phyloP scores from a whole-genome alignment of 2,797 vertebrate species.

The Anomalospiza imberbis region DNA sequence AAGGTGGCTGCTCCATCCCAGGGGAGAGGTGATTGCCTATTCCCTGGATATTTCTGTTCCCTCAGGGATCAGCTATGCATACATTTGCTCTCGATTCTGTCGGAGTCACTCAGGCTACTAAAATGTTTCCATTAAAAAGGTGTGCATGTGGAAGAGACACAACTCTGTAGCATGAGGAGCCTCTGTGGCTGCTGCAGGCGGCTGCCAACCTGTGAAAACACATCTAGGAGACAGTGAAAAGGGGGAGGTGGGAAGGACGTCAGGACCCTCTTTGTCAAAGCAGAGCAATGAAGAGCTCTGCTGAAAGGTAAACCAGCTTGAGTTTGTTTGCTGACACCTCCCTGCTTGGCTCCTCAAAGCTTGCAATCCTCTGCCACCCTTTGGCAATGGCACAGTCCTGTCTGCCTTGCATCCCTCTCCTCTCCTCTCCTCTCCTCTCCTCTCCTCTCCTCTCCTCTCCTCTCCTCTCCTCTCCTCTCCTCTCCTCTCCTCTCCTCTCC shows the following conservation, averaged over 20 bases:
- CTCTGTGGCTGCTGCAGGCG: background rate
- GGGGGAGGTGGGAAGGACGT: background rate
- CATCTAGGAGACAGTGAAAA: background rate
- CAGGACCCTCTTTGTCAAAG: background rate
- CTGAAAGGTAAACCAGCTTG: conserved; percentile 11
- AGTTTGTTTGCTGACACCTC: conserved; percentile 54
- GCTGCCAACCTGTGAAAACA: background rate
- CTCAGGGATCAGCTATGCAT: background rate
- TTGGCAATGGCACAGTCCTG: background rate
- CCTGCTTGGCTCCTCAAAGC: background rate
- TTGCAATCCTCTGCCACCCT: conserved; percentile 20
- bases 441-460: too few relatives aligned
- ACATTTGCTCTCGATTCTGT: background rate
- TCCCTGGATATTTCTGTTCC: background rate
- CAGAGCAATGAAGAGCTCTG: background rate
- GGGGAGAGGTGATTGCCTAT: background rate
- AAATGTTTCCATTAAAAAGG: background rate
- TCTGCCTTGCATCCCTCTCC: background rate
- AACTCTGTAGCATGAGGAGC: background rate
- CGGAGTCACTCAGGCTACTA: background rate
- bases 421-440: too few relatives aligned
- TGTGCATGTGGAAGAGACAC: background rate
- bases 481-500: too few relatives aligned
- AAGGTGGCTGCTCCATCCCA: background rate
- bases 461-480: too few relatives aligned